A percentile compares a stretch with the other conserved stretches of the same genome.
Conservation (phyloP, 2,113 vertebrate species). For the Gallinago jamesoni region DNA sequence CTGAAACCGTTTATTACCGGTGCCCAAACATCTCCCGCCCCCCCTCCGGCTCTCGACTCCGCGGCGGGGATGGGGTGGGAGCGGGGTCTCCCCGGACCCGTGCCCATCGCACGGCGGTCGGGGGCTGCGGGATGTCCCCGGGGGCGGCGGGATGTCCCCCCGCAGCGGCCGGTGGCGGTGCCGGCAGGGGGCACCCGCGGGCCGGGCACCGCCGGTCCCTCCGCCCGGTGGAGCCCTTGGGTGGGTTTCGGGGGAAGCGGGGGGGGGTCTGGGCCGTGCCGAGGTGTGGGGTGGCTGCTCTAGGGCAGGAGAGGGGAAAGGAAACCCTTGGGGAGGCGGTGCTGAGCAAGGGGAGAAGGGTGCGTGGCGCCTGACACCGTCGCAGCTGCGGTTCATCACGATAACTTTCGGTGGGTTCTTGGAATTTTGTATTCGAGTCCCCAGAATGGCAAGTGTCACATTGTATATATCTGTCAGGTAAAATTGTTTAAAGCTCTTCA, state of each 20-base stretch:
- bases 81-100: background rate
- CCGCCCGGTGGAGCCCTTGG: background rate
- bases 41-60: accelerated
- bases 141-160: too few species aligned
- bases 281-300: accelerated
- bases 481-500: background rate
- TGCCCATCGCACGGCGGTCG: background rate
- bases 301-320: background rate
- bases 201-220: background rate
- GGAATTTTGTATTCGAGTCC: background rate
- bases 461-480: background rate
- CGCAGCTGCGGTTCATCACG: background rate
- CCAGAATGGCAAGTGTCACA: background rate
- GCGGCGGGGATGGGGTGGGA: background rate
- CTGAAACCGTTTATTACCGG: accelerated
- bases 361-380: accelerated
- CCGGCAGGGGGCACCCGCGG: background rate
- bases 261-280: accelerated
- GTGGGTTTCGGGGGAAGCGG: background rate
- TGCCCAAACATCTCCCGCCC: background rate
- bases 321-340: too few species aligned
- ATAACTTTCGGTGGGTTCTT: background rate
- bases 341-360: background rate
- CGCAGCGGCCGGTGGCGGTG: too few species aligned
- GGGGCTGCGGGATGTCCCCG: too few species aligned